Evolutionary conservation across 2,113 vertebrate species (phyloP), one percentile per base, ranked within the genome.

Genomic region (Ochotona curzoniae): DNA sequence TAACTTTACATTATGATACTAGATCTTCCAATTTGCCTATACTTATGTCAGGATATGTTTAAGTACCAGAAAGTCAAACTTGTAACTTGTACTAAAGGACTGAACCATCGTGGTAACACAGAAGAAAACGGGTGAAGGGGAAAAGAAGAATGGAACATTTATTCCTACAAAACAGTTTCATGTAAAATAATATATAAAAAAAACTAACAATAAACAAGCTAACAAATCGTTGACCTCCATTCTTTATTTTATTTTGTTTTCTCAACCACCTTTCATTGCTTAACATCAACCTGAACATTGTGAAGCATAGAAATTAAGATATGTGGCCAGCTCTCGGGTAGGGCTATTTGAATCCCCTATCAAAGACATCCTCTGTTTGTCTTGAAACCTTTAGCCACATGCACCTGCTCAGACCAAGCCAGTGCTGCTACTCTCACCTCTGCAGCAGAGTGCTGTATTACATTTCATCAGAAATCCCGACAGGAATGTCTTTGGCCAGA

Each of bases 361-460:
- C 30, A 32, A 2, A n/a, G 20, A 8, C 9, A 6, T 74, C 18
- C 9, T 7, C 14, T 28, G 20, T 25, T 75, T 6, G 21, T 12
- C 82, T 70, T 26, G 18, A 21, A 54, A 70, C 18, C 25, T 51
- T 94, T 17, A 70, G 0, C 8, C 14, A 6, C 32, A 51, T 20
- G 51, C 54, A 71, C 6, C 30, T 28, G 3, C 0, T 1, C 15
- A 15, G 44, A n/a, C n/a, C 26, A 6, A n/a, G 13, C 10, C 15
- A 69, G n/a, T 10, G 28, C 7, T 54, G 6, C 9, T 26, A 20
- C 44, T 57, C 21, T 9, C 12, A 30, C 0, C 1, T 2, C 7
- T 30, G 5, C 20, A 17, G 23, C 9, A 2, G n/a, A 35, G 1
- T 32, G 66, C 28, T 78, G 28, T 87, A 4, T 57, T 47, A 35